Percentiles rank a stretch among this genome's conserved stretches.
phyloP scores from a whole-genome alignment of 2,797 vertebrate genomes.

The Cichlasoma orientale region DNA sequence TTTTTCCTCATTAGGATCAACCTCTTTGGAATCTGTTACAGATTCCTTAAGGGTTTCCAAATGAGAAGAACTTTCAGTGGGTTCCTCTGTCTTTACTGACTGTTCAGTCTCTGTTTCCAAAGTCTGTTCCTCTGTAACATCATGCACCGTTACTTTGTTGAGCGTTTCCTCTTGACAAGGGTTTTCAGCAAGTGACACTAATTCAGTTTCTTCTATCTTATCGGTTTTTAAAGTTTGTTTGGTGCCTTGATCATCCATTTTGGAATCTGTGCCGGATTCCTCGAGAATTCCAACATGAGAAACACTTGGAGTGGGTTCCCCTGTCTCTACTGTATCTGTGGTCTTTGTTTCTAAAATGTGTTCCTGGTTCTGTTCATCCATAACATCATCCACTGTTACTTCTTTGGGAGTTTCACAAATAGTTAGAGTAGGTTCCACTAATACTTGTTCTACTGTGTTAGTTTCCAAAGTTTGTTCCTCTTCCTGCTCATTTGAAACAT shows the following conservation, averaged over 20 bases:
- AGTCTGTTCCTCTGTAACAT: neutral
- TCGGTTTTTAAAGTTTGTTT: constrained; percentile 1
- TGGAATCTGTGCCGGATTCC: neutral
- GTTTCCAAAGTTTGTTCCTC: neutral
- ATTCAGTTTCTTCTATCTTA: neutral
- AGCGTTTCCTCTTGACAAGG: neutral
- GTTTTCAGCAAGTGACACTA: neutral
- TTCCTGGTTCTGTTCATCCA: neutral
- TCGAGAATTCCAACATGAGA: fast-evolving
- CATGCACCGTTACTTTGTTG: neutral
- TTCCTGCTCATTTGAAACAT: neutral
- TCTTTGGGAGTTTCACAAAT: neutral
- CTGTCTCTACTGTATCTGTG: neutral
- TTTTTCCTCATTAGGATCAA: neutral
- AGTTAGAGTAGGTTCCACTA: neutral
- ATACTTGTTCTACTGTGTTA: neutral
- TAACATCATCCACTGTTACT: neutral
- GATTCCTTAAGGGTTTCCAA: neutral
- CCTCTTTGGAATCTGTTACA: neutral
- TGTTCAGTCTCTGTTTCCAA: neutral
- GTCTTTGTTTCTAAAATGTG: neutral
- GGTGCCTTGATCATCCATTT: neutral
- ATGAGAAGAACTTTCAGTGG: neutral
- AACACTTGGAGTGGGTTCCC: neutral
- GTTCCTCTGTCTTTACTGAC: neutral